Evolutionary conservation across 2,888 invertebrate genomes (phyloP), one percentile per base, ranked within the genome.

Genomic region (Drosophila seclusa): DNA sequence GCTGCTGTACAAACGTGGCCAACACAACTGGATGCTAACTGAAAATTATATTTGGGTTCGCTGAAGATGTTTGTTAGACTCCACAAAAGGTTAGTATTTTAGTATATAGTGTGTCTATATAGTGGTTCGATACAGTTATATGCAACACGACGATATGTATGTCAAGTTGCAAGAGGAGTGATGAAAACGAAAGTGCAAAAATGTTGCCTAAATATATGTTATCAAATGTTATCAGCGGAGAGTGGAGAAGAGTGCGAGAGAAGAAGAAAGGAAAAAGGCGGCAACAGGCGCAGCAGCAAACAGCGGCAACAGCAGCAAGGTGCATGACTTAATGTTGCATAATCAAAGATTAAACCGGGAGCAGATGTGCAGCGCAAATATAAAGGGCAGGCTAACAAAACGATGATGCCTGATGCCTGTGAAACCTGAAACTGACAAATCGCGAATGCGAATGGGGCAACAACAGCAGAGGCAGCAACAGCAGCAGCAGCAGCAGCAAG

Each of bases 241-340:
- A 5, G 40, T 6, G 24, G 10, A 1, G 31, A 6, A 1, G 34
- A 5, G 16, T 5, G 6, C 16, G 10, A 10, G 8, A 7, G n/a
- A 18, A 18, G 16, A 18, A 5, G 18, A 27, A n/a, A 27, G 6
- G 21, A 6, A 54, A 54, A 24, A 7, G 2, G 18, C 27, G 16
- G 49, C 24, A 49, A 49, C 49, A 27, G 27, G 34, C 6, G 16
- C 32, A 45, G 45, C 5, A 29, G 73, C 55, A 64, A 77, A 16
- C 36, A 18, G 42, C 42, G 21, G 6, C 11, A 42, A 13, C 42
- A 24, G 5, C 52, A 52, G 74, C 61, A 72, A 76, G 80, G 64
- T 79, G 80, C 76, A 76, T 71, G 78, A 77, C 61, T 18, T 45
- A 34, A 65, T 54, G 62, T 78, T 82, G 63, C 82, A 78, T 82